These are phyloP conservation scores for Alca torda DNA, from an alignment of 2,797 vertebrate genomes.

Conservation along the genomic window DNA sequence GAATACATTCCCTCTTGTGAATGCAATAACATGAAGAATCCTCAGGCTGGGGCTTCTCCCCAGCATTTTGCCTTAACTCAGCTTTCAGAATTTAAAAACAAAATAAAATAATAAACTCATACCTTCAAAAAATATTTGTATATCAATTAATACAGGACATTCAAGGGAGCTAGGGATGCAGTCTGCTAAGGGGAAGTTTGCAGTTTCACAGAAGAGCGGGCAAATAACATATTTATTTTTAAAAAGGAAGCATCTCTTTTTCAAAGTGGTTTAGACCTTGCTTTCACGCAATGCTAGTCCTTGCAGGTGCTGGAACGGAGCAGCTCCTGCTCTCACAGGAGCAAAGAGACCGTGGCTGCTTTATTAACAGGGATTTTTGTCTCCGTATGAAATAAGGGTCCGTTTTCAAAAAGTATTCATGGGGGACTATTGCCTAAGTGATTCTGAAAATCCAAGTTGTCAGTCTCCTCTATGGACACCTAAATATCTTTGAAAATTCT, in stretches of 20 bases:
- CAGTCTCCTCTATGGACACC: not conserved
- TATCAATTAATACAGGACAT: not conserved
- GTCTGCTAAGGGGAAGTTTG: not conserved
- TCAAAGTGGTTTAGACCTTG: not conserved
- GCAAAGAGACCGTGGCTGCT: not conserved
- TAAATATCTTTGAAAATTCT: not conserved
- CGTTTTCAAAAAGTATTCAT: not conserved
- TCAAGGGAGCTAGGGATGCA: not conserved
- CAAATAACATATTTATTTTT: not conserved
- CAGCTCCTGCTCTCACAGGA: not conserved
- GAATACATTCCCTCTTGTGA: not conserved
- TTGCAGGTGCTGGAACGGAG: not conserved
- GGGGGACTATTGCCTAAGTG: not conserved
- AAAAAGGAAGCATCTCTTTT: not conserved
- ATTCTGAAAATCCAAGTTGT: not conserved
- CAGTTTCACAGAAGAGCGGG: not conserved
- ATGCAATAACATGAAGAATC: not conserved
- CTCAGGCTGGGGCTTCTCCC: not conserved
- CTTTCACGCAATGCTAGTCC: not conserved
- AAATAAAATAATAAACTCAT: not conserved
- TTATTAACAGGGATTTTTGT: not conserved
- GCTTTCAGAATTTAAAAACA: not conserved
- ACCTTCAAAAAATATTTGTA: not conserved
- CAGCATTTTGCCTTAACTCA: not conserved
- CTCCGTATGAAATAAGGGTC: not conserved